Conservation (phyloP, 2,113 vertebrate species). For the Thunnus maccoyii region DNA sequence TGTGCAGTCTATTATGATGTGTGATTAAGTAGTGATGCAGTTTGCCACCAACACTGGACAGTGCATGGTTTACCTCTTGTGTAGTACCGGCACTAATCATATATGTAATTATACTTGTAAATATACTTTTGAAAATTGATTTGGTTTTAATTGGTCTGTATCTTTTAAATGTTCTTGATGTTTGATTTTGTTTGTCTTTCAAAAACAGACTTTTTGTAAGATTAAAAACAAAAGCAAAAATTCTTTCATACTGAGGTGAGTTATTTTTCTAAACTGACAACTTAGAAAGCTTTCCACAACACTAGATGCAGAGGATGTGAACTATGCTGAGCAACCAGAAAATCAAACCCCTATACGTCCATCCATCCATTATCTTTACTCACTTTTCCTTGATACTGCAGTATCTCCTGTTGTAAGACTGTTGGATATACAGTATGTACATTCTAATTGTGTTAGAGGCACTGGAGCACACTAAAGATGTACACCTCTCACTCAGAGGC, state of each 20-base stretch:
- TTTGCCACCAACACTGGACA: conserved; percentile 28
- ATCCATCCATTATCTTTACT: too few relatives aligned
- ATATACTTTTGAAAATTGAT: conserved; percentile 57
- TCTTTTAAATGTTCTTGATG: conserved; percentile 22
- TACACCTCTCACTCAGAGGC: too few relatives aligned
- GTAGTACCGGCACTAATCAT: conserved; percentile 30
- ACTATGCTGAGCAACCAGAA: too few relatives aligned
- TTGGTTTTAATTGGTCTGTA: conserved; percentile 34
- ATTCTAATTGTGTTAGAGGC: too few relatives aligned
- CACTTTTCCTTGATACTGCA: too few relatives aligned
- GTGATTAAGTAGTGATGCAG: background rate
- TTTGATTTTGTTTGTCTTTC: conserved; percentile 47
- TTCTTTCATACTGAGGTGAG: background rate
- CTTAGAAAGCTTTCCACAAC: too few relatives aligned
- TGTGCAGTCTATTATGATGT: background rate
- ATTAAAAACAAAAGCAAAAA: conserved; percentile 45
- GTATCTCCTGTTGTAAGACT: too few relatives aligned
- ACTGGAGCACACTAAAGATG: too few relatives aligned
- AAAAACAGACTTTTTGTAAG: conserved; percentile 65
- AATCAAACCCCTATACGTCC: too few relatives aligned
- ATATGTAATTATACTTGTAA: conserved; percentile 58
- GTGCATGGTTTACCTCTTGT: conserved; percentile 57
- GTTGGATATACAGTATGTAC: too few relatives aligned
- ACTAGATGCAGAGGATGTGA: too few relatives aligned
- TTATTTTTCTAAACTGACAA: background rate